Percentiles rank a stretch among this genome's conserved stretches.
phyloP scores from a whole-genome alignment of 2,797 vertebrate species.

The Esox masquinongy region DNA sequence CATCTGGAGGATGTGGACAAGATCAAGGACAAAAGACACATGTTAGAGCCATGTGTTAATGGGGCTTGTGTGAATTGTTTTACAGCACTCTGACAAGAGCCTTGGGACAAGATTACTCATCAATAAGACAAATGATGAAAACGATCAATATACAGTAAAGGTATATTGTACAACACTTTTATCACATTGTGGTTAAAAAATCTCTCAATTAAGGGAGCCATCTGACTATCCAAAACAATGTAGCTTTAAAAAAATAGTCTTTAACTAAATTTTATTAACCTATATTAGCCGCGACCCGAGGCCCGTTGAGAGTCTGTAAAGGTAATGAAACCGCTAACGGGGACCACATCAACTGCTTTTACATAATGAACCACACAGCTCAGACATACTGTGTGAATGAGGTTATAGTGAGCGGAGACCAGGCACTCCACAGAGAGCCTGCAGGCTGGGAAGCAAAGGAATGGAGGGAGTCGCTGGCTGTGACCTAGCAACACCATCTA shows the following conservation, averaged over 20 bases:
- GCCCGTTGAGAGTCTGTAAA: slow-evolving; percentile 61
- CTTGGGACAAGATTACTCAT: background rate
- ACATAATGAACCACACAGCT: background rate
- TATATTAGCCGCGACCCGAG: slow-evolving; percentile 59
- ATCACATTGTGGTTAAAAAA: background rate
- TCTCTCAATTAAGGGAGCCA: slow-evolving; percentile 17
- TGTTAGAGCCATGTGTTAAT: too few relatives aligned
- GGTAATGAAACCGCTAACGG: slow-evolving; percentile 57
- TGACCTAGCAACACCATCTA: background rate
- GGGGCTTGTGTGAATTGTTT: background rate
- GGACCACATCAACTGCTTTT: background rate
- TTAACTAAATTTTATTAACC: slow-evolving; percentile 70
- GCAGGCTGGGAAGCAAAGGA: background rate
- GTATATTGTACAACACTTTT: background rate
- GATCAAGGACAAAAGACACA: too few relatives aligned
- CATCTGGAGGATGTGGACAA: too few relatives aligned
- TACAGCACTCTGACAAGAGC: background rate
- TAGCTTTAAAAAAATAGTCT: slow-evolving; percentile 16
- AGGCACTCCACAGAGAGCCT: background rate
- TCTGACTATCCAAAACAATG: slow-evolving; percentile 37
- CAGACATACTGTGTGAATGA: background rate
- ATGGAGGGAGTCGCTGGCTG: background rate
- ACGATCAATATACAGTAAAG: background rate
- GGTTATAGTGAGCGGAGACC: background rate
- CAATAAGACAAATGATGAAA: background rate